A percentile compares a stretch with the other conserved stretches of the same genome.
phyloP scores from a whole-genome alignment of 2,888 invertebrate genomes.

The Thecophora atra region DNA sequence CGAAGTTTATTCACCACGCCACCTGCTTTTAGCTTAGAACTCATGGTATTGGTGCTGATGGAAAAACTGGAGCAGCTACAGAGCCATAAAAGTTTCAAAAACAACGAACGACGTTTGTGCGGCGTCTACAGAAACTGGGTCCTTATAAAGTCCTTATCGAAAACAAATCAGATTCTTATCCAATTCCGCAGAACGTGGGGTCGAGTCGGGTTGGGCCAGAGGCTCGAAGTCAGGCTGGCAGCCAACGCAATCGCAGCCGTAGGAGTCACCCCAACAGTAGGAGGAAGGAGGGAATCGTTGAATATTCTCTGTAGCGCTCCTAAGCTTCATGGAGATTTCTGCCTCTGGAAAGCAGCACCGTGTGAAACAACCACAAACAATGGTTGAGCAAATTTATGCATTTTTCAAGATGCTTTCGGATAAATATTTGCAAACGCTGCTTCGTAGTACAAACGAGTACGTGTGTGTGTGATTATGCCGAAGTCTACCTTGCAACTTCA shows the following conservation, averaged over 20 bases:
- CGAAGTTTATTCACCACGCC: conserved; percentile 11
- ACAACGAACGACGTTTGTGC: background rate
- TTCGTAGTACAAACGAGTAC: conserved; percentile 14
- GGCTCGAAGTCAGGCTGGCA: background rate
- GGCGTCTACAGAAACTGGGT: conserved; percentile 19
- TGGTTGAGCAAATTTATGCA: conserved; percentile 22
- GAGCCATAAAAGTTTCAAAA: background rate
- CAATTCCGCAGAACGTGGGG: conserved; percentile 17
- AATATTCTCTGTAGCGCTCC: background rate
- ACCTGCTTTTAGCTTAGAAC: conserved; percentile 1
- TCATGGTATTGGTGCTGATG: background rate
- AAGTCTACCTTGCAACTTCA: background rate
- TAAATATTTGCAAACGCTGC: too few relatives aligned
- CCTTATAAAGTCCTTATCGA: conserved; percentile 34
- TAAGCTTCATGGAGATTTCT: background rate
- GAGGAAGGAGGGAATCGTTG: background rate
- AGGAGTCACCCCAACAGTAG: background rate
- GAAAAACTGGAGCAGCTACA: conserved; percentile 1
- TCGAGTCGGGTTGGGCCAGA: too few relatives aligned
- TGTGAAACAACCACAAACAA: conserved; percentile 10
- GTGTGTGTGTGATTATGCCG: conserved; percentile 21
- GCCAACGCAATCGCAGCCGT: background rate
- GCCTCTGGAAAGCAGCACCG: background rate
- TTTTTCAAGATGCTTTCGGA: conserved; percentile 16
- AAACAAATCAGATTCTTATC: conserved; percentile 28